Conservation (phyloP, 2,113 vertebrate species). For the Plectropomus leopardus region DNA sequence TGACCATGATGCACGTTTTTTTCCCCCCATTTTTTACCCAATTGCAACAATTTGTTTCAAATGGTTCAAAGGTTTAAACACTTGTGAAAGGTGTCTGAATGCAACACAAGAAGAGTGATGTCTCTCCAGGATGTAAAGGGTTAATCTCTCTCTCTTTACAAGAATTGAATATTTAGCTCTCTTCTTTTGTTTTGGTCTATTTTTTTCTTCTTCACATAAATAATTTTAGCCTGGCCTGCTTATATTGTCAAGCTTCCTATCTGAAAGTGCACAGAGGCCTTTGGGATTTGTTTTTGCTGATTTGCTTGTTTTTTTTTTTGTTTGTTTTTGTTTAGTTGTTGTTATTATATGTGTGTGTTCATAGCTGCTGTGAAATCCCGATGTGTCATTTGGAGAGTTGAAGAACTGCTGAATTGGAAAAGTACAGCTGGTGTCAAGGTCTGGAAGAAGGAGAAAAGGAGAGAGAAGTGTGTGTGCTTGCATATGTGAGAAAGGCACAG, state of each 20-base stretch:
- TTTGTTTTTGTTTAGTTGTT: constrained; percentile 18
- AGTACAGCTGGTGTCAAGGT: constrained; percentile 61
- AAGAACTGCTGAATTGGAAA: constrained; percentile 70
- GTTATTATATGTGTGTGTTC: constrained; percentile 57
- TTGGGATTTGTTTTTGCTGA: constrained; percentile 57
- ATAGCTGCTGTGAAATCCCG: constrained; percentile 32
- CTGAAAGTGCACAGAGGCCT: constrained; percentile 19
- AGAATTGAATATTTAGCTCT: constrained; percentile 46
- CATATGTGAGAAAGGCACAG: constrained; percentile 11
- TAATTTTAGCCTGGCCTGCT: constrained; percentile 42
- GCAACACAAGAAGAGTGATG: no score
- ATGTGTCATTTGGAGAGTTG: constrained; percentile 56
- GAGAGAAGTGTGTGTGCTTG: constrained; percentile 15
- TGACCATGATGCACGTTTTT: no score
- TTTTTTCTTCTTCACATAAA: constrained; percentile 32
- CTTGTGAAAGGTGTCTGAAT: no score
- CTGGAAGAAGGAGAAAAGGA: constrained; percentile 37
- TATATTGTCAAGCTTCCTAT: constrained; percentile 29
- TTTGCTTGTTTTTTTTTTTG: constrained; percentile 39
- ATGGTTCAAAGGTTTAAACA: no score
- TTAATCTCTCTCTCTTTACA: constrained; percentile 41
- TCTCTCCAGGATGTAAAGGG: no score
- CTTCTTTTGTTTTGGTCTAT: not conserved
- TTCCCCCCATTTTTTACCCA: no score
- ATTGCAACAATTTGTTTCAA: no score